Conservation (phyloP, 2,888 invertebrate species). For the Drosophila cyrtoloma region DNA sequence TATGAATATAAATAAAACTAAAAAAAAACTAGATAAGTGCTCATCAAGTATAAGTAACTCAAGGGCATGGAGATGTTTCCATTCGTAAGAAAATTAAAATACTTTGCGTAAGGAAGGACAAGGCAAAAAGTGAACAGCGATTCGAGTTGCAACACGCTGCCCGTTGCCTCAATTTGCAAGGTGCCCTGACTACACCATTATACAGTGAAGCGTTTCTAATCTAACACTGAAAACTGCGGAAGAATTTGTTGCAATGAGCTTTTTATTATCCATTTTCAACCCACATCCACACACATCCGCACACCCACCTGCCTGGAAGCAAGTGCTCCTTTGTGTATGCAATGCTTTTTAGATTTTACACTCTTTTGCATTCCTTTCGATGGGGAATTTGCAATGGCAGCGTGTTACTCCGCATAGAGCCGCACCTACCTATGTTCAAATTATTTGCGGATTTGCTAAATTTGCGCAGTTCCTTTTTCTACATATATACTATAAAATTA, state of each 20-base stretch:
- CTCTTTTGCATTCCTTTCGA: conserved; percentile 73
- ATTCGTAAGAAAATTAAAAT: neutral
- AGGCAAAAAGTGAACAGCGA: conserved; percentile 47
- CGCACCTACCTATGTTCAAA: conserved; percentile 55
- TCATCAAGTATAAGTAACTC: neutral
- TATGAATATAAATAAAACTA: too few species aligned
- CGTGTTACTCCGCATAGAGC: conserved; percentile 30
- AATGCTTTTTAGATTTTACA: conserved; percentile 63
- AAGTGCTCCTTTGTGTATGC: conserved; percentile 45
- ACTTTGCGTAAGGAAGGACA: conserved; percentile 3
- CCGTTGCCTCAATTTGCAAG: neutral
- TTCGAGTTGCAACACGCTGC: conserved; percentile 42
- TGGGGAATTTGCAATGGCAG: conserved; percentile 73
- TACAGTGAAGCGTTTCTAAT: conserved; percentile 64
- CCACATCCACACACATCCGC: conserved; percentile 25
- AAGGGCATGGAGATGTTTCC: neutral
- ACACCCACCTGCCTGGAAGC: conserved; percentile 10
- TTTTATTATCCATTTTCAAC: conserved; percentile 78
- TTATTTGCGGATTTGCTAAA: conserved; percentile 78
- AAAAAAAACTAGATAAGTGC: neutral
- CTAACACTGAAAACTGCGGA: conserved; percentile 78
- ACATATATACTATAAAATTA: conserved; percentile 31
- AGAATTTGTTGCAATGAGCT: conserved; percentile 82
- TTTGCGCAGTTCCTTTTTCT: conserved; percentile 46
- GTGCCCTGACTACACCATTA: neutral